Evolutionary conservation across 2,113 vertebrate genomes (phyloP), one percentile per base, ranked within the genome.

Genomic region (Lepus europaeus): DNA sequence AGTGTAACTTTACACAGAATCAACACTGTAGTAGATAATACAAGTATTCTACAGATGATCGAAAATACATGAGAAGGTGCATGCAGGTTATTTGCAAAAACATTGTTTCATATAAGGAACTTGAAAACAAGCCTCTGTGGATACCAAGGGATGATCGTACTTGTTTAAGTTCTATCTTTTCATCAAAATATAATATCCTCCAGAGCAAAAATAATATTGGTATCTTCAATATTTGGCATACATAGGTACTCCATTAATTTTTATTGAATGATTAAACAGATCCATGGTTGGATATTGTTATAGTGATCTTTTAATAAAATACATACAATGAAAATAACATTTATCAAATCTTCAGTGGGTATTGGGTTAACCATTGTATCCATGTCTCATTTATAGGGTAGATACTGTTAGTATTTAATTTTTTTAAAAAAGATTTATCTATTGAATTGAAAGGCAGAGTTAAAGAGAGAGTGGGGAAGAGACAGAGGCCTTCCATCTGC

Each of bases 171-270:
- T 81, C 5, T 64, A 9, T 49, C n/a, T 82, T 69, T 16, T 23
- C 53, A 76, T 3, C n/a, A 63, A 94, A 95, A 81, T 79, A 68
- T 23, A 89, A 90, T 17, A 36, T 88, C n/a, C 49, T 85, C 16
- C 84, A 66, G 20, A 36, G n/a, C 70, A 78, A 19, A 25, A 90
- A 56, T 92, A 79, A 36, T 70, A 33, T 6, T 86, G 69, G 3
- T 90, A 6, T 84, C 39, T 51, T 77, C 27, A 13, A 2, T 69
- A 51, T 56, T 49, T 76, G 2, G 5, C 19, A 45, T 39, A 49
- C 33, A 4, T 49, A 64, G 80, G 11, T 10, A 56, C 33, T 77
- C 10, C 14, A 64, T 61, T 79, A 63, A 1, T 85, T 51, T 97
- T 84, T 94, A 49, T 29, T 31, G n/a, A 51, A 81, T 91, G 36